phyloP scores from a whole-genome alignment of 1,140 invertebrate species.

The Himalopsyche phryganea region DNA sequence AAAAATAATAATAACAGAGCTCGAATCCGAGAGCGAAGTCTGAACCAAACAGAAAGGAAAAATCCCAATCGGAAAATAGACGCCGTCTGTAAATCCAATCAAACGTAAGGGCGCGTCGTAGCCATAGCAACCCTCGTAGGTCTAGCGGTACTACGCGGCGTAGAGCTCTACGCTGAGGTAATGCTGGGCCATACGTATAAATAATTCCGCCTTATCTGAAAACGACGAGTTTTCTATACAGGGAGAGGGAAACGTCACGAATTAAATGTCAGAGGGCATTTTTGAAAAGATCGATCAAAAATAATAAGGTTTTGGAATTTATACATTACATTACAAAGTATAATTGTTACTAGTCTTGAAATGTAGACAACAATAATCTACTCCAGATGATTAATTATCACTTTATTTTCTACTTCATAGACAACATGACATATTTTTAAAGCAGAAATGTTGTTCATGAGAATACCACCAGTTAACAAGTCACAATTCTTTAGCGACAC shows the following conservation, averaged over 20 bases:
- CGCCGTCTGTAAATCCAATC: conserved; percentile 32
- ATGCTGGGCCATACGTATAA: background rate
- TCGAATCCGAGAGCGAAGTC: conserved; percentile 29
- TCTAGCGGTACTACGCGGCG: conserved; percentile 4
- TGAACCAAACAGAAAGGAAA: conserved; percentile 25
- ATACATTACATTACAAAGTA: too few species aligned
- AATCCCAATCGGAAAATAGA: conserved; percentile 32
- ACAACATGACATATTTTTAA: too few species aligned
- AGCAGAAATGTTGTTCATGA: too few species aligned
- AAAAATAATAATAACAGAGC: conserved; percentile 14
- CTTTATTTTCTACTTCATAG: too few species aligned
- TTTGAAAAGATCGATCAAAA: too few species aligned
- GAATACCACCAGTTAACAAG: too few species aligned
- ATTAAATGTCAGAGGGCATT: too few species aligned
- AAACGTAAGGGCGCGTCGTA: conserved; percentile 29
- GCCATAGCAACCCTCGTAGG: conserved; percentile 24
- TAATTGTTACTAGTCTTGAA: too few species aligned
- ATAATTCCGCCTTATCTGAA: conserved; percentile 16
- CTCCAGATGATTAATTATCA: too few species aligned
- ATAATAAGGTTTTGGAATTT: too few species aligned
- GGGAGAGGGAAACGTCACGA: background rate
- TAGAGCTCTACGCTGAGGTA: conserved; percentile 2
- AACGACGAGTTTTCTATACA: background rate
- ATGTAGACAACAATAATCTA: too few species aligned
- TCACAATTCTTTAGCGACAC: too few species aligned